phyloP scores from a whole-genome alignment of 2,113 vertebrate genomes.

The Neolamprologus fasciatus region DNA sequence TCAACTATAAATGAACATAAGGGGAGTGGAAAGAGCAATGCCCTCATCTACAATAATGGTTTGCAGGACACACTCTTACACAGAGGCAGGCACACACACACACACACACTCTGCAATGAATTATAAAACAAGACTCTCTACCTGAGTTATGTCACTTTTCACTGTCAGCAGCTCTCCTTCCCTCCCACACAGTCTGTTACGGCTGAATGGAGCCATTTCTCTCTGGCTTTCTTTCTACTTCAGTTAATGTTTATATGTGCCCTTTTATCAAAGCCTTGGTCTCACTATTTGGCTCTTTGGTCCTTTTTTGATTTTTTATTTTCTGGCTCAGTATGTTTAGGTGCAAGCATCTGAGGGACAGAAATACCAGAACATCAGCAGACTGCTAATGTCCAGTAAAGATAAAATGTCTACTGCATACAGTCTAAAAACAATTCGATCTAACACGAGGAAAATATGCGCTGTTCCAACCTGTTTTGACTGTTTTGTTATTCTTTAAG shows the following conservation, averaged over 20 bases:
- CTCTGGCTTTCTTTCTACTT: not conserved
- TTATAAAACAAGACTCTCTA: slow-evolving; percentile 8
- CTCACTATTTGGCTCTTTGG: not conserved
- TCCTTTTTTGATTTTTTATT: not conserved
- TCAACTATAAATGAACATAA: slow-evolving; percentile 8
- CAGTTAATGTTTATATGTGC: not conserved
- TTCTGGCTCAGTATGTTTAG: not conserved
- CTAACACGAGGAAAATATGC: not conserved
- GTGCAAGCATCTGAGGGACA: not conserved
- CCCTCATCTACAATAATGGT: not conserved
- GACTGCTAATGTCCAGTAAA: not conserved
- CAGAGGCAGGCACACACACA: not conserved
- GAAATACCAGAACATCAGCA: not conserved
- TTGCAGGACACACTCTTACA: not conserved
- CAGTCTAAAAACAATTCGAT: not conserved
- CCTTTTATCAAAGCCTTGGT: not conserved
- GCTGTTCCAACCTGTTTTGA: not conserved
- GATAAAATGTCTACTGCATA: not conserved
- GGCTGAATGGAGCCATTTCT: not conserved
- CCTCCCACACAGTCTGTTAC: not conserved
- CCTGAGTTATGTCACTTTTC: slow-evolving; percentile 7
- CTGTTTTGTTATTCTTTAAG: accelerated
- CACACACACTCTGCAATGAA: not conserved
- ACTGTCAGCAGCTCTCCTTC: not conserved
- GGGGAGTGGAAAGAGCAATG: slow-evolving; percentile 5